phyloP scores from a whole-genome alignment of 2,797 vertebrate species.

The Peromyscus melanophrys region DNA sequence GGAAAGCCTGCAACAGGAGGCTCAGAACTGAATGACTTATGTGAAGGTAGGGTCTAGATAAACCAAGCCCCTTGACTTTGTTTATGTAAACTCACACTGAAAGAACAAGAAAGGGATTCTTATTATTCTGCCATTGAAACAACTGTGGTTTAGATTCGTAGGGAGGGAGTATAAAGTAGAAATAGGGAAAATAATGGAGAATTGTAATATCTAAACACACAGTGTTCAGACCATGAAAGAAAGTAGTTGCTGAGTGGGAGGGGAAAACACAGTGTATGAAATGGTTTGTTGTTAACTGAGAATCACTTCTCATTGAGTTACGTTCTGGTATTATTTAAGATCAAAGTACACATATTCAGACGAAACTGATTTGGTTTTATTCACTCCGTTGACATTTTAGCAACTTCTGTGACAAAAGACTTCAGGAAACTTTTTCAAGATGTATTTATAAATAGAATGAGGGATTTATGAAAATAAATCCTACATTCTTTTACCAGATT shows the following conservation, averaged over 20 bases:
- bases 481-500: not conserved
- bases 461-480: not conserved
- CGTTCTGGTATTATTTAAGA: not conserved
- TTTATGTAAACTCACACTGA: not conserved
- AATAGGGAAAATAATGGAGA: not conserved
- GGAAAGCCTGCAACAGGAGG: not conserved
- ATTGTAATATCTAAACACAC: not conserved
- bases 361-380: not conserved
- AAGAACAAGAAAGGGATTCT: not conserved
- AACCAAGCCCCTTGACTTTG: not conserved
- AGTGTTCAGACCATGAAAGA: not conserved
- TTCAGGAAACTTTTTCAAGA: not conserved
- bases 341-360: not conserved
- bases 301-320: not conserved
- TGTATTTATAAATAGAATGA: not conserved
- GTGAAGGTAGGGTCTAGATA: not conserved
- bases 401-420: not conserved
- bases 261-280: not conserved
- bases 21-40: constrained; percentile 28
- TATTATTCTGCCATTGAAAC: not conserved
- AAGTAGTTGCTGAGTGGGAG: not conserved
- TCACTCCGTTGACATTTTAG: not conserved
- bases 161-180: not conserved
- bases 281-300: not conserved
- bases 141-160: not conserved